Conservation (phyloP, 2,797 vertebrate species). For the Salarias fasciatus region DNA sequence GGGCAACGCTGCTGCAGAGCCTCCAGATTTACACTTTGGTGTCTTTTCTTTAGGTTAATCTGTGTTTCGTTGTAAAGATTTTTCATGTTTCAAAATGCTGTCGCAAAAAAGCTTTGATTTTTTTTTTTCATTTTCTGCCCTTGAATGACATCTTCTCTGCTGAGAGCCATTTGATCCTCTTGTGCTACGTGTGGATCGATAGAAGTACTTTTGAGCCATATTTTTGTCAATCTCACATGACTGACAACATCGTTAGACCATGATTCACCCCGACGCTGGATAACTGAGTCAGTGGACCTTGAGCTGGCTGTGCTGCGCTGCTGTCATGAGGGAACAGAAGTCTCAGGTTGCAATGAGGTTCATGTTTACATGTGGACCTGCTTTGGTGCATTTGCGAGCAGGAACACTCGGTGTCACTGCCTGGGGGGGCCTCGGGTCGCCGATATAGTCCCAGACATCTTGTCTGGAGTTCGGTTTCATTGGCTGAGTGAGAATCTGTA, state of each 20-base stretch:
- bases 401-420: slow-evolving; percentile 11
- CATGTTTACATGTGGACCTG: slow-evolving; percentile 37
- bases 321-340: slow-evolving; percentile 19
- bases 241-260: slow-evolving; percentile 13
- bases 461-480: slow-evolving; percentile 43
- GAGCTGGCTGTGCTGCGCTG: background rate
- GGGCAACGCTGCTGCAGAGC: background rate
- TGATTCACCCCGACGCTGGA: slow-evolving; percentile 10
- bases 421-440: slow-evolving; percentile 35
- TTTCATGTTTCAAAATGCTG: slow-evolving; percentile 17
- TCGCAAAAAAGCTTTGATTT: no score
- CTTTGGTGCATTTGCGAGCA: slow-evolving; percentile 28
- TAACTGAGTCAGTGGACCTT: slow-evolving; percentile 7
- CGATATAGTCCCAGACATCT: slow-evolving; percentile 33
- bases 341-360: slow-evolving; percentile 34
- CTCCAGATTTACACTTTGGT: slow-evolving; percentile 6
- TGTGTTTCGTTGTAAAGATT: slow-evolving; percentile 8
- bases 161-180: background rate
- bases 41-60: slow-evolving; percentile 22
- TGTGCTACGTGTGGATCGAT: no score
- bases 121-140: slow-evolving; percentile 6
- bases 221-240: background rate
- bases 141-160: background rate
- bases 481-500: slow-evolving; percentile 43
- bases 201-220: no score